Conservation (phyloP, 23 tunicate species). For the Styela clava region DNA sequence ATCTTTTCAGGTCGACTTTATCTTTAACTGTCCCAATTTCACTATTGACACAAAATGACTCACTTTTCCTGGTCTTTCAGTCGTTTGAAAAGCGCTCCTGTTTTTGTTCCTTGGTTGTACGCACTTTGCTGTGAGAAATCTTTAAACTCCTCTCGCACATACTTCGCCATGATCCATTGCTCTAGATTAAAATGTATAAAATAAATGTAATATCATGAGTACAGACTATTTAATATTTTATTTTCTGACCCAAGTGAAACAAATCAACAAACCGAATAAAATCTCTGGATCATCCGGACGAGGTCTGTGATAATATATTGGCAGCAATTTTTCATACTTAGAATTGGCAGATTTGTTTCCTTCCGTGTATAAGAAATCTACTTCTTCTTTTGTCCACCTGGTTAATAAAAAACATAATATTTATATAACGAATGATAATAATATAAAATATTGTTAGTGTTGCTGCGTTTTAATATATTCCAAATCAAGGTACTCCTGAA, state of each 20-base stretch:
- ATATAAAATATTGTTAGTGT: too few species aligned
- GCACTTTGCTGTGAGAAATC: slow-evolving; percentile 51
- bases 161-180: slow-evolving; percentile 78
- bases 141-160: slow-evolving; percentile 71
- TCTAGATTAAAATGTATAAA: slow-evolving; percentile 23
- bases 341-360: slow-evolving; percentile 60
- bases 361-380: slow-evolving; percentile 38
- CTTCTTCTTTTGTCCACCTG: slow-evolving; percentile 58
- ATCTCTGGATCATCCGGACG: slow-evolving; percentile 48
- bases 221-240: too few species aligned
- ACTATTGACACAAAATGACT: too few species aligned
- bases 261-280: slow-evolving; percentile 46
- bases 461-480: too few species aligned
- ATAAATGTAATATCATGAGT: background rate
- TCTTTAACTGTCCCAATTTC: too few species aligned
- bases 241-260: slow-evolving; percentile 31
- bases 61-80: slow-evolving; percentile 68
- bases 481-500: too few species aligned
- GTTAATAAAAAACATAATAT: background rate
- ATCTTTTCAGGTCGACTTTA: background rate
- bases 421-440: background rate
- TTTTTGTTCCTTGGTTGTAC: slow-evolving; percentile 72
- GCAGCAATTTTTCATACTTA: slow-evolving; percentile 62
- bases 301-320: slow-evolving; percentile 80
- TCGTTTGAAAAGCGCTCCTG: slow-evolving; percentile 73